These are phyloP conservation scores for Istiophorus platypterus DNA, from an alignment of 2,113 vertebrate species.

Conservation along the genomic window DNA sequence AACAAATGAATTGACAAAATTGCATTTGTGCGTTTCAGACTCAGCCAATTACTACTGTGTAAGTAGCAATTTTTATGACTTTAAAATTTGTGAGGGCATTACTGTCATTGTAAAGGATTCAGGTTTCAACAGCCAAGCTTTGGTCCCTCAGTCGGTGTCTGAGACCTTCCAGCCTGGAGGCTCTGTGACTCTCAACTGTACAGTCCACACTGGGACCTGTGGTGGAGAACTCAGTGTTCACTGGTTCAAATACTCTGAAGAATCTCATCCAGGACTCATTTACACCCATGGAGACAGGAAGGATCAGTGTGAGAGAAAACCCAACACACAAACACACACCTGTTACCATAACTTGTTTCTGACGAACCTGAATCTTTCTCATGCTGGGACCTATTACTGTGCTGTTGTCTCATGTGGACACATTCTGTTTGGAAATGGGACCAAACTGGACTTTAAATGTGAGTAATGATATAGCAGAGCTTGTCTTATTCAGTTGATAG, in stretches of 20 bases:
- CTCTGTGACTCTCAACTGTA: slow-evolving; percentile 65
- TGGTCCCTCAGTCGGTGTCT: slow-evolving; percentile 40
- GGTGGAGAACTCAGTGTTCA: slow-evolving; percentile 64
- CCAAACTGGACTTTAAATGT: too few species aligned
- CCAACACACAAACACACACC: too few species aligned
- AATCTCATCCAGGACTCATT: slow-evolving; percentile 56
- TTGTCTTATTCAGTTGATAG: too few species aligned
- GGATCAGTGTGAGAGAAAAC: slow-evolving; percentile 53
- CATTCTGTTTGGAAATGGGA: too few species aligned
- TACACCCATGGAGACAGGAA: slow-evolving; percentile 51
- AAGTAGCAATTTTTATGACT: background rate
- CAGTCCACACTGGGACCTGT: slow-evolving; percentile 52
- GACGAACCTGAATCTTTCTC: too few species aligned
- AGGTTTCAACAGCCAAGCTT: background rate
- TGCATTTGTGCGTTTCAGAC: slow-evolving; percentile 44
- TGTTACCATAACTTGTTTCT: too few species aligned
- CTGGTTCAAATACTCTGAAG: slow-evolving; percentile 59
- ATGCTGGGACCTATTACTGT: too few species aligned
- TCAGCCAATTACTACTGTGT: slow-evolving; percentile 61
- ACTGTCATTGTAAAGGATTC: background rate
- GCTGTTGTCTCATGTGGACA: too few species aligned
- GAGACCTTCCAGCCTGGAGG: slow-evolving; percentile 44
- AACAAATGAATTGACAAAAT: slow-evolving; percentile 42
- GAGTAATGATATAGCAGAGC: background rate
- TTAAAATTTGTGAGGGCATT: slow-evolving; percentile 1